Conservation (phyloP, 2,797 vertebrate genomes). For the Gymnoscopelus microlampas region DNA sequence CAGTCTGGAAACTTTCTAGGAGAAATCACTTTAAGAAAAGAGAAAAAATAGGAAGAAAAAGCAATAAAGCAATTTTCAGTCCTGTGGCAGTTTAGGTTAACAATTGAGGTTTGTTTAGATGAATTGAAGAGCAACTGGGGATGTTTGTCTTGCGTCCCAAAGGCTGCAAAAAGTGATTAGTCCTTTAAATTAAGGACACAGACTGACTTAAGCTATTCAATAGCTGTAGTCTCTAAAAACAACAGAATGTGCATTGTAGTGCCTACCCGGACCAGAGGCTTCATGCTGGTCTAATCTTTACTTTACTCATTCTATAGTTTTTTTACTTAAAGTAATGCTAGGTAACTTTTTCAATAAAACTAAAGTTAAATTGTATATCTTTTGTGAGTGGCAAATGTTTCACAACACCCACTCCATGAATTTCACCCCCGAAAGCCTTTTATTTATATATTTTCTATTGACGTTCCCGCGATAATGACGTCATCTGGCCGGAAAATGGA, state of each 20-base stretch:
- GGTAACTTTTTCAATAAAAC: too few species aligned
- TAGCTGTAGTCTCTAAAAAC: background rate
- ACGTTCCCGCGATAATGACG: too few species aligned
- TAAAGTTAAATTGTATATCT: too few species aligned
- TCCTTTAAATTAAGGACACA: background rate
- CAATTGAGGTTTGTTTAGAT: slow-evolving; percentile 37
- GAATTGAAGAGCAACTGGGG: slow-evolving; percentile 32
- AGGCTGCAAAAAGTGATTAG: slow-evolving; percentile 9
- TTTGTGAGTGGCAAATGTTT: too few species aligned
- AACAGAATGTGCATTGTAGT: background rate
- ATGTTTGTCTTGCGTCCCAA: slow-evolving; percentile 25
- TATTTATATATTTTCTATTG: too few species aligned
- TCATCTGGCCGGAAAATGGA: too few species aligned
- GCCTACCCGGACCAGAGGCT: too few species aligned
- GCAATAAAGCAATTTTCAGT: slow-evolving; percentile 42
- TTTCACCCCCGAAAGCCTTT: too few species aligned
- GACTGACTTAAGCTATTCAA: background rate
- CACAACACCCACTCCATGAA: too few species aligned
- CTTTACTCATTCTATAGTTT: too few species aligned
- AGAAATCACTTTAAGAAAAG: slow-evolving; percentile 38
- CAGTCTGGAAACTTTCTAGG: slow-evolving; percentile 50
- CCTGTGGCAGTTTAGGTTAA: slow-evolving; percentile 34
- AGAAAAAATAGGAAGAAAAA: slow-evolving; percentile 6
- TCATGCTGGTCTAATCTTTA: too few species aligned
- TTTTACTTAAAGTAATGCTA: too few species aligned